A percentile compares a stretch with the other conserved stretches of the same genome.
Evolutionary conservation across 2,113 vertebrate genomes (phyloP).

Genomic region (Hypanus sabinus): DNA sequence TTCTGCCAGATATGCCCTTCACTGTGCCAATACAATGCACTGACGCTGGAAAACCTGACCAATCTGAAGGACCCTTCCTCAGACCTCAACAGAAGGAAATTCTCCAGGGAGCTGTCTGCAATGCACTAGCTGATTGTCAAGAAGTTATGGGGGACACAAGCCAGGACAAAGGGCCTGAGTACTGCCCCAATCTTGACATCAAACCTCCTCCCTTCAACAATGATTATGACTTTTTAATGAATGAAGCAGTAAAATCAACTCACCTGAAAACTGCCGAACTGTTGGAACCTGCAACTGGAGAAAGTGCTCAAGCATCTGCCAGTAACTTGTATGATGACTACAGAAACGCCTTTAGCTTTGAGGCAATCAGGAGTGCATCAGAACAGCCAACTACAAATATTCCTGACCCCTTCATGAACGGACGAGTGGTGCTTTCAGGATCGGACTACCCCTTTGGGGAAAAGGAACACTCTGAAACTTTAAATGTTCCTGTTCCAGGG

Average conservation of each 20-base stretch:
- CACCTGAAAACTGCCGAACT: neutral
- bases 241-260: neutral
- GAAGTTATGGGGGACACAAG: neutral
- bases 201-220: neutral
- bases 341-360: conserved; percentile 6
- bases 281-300: neutral
- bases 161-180: neutral
- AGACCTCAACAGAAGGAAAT: conserved; percentile 33
- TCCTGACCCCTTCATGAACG: neutral
- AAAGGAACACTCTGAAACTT: neutral
- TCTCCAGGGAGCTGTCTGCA: neutral
- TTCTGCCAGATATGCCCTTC: conserved; percentile 44
- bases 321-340: conserved; percentile 1
- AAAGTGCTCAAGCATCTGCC: neutral
- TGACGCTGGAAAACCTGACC: conserved; percentile 42
- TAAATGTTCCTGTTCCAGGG: neutral
- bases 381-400: conserved; percentile 14
- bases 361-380: neutral
- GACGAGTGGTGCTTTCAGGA: neutral
- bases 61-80: conserved; percentile 50
- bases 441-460: neutral
- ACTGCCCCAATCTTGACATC: neutral
- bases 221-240: neutral
- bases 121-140: neutral
- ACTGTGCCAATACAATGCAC: conserved; percentile 48